Evolutionary conservation across 2,113 vertebrate species (phyloP).

Genomic region (Salvelinus sp.): DNA sequence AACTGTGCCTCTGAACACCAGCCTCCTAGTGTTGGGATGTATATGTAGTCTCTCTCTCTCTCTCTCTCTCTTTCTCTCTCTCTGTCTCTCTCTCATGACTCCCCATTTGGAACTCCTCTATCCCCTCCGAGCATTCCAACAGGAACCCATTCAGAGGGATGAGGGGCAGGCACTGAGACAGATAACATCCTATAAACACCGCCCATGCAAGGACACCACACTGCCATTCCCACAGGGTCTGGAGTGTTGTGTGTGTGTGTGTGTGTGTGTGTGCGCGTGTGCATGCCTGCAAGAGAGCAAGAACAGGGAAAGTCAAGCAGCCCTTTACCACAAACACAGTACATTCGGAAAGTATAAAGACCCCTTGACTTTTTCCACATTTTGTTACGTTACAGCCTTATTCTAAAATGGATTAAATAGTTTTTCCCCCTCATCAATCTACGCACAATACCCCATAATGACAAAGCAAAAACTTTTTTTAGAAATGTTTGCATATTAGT

Average conservation of each 20-base stretch:
- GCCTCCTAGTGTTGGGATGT: constrained; percentile 62
- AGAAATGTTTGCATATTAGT: too few species aligned
- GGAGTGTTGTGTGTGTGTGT: background rate
- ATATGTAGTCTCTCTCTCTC: constrained; percentile 61
- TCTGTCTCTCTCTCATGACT: constrained; percentile 53
- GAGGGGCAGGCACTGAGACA: constrained; percentile 61
- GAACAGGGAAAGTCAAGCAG: constrained; percentile 19
- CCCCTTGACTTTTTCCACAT: too few species aligned
- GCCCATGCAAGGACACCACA: constrained; percentile 55
- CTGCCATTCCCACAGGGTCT: background rate
- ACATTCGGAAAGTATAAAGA: too few species aligned
- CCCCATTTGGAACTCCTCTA: constrained; percentile 75
- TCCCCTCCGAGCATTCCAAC: constrained; percentile 72
- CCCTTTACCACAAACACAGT: constrained; percentile 24
- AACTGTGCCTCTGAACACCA: constrained; percentile 66
- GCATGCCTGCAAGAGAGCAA: background rate
- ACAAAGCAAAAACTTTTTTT: too few species aligned
- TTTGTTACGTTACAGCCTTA: too few species aligned
- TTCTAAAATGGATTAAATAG: too few species aligned
- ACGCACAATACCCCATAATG: too few species aligned
- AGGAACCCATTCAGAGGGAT: constrained; percentile 68
- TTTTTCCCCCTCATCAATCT: too few species aligned
- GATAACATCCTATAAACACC: constrained; percentile 77
- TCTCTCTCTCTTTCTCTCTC: background rate
- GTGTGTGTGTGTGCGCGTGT: too few species aligned